Base-by-base conservation (phyloP, 2,888 invertebrate species). In the Monoplex corrugatus region DNA sequence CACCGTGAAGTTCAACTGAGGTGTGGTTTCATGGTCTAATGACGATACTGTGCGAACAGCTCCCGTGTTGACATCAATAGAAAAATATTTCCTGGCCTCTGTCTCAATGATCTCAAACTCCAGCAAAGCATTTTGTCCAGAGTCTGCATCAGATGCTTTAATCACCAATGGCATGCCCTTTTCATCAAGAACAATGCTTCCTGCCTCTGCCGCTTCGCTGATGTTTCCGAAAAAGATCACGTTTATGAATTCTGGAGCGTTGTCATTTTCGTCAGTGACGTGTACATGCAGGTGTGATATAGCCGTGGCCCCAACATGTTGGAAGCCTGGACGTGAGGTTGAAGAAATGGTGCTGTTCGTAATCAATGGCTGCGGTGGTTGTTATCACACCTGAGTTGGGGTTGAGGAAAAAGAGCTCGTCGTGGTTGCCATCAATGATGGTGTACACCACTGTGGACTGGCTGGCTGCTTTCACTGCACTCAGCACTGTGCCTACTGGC, bases 11-110 rank as follows among this genome's bases (percentile, higher is more conserved):
- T 97, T 97, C 95, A 98, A 98, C 84, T 96, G 96, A 0, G 97
- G 96, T 89, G 97, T 97, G 89, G 89, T 91, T 90, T 95, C 95
- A 87, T 93, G 94, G 90, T 95, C 95, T 6, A 95, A 90, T 5
- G 97, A 97, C 93, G 97, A 97, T 35, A 98, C 98, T 94, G 97
- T 97, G 86, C 98, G 96, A 86, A 97, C 97, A 16, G 99, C 98
- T 0, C 99, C 99, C 10, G 98, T 98, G 3, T 98, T 98, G 2
- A 98, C 98, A 96, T 99, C 99, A 28, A 99, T 98, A 0, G 98
- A 97, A 95, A 99, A 99, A 82, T 92, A 93, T 13, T 92, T 88
- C 72, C 89, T 90, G 1, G 98, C 98, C 91, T 97, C 96, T 88
- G 97, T 97, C 96, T 98, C 98, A 89, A 98, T 97, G 92, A 99